phyloP scores from a whole-genome alignment of 2,888 invertebrate genomes.

The Polydrusus pterygomalis region DNA sequence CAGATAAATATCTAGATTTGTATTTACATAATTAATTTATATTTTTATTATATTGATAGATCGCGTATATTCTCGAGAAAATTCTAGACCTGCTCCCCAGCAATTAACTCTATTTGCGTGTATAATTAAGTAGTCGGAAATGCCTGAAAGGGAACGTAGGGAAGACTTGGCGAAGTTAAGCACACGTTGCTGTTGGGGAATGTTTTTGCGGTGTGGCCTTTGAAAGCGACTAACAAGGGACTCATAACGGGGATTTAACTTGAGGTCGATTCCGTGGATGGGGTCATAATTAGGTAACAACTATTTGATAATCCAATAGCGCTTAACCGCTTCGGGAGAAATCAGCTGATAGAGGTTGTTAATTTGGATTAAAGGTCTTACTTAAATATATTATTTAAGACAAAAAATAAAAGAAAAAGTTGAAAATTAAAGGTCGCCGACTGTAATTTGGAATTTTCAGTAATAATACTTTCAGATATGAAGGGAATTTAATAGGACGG shows the following conservation, averaged over 20 bases:
- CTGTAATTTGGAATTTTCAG: no score
- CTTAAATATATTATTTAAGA: no score
- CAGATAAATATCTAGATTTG: no score
- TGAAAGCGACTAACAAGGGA: slow-evolving; percentile 12
- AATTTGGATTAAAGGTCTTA: neutral
- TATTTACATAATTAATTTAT: no score
- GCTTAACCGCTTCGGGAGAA: neutral
- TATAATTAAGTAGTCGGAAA: slow-evolving; percentile 28
- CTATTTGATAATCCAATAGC: slow-evolving; percentile 3
- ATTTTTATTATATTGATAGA: no score
- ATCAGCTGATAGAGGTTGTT: neutral
- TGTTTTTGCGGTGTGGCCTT: slow-evolving; percentile 36
- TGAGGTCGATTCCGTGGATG: slow-evolving; percentile 25
- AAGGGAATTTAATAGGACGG: no score
- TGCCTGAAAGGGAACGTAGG: slow-evolving; percentile 17
- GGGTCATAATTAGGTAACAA: slow-evolving; percentile 18
- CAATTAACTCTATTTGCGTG: slow-evolving; percentile 32
- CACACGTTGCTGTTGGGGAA: slow-evolving; percentile 28
- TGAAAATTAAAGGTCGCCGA: no score
- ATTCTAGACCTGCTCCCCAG: neutral
- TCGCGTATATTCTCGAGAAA: slow-evolving; percentile 1
- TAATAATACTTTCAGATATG: no score
- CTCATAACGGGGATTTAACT: slow-evolving; percentile 23
- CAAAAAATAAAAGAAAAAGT: no score
- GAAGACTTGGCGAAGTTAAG: slow-evolving; percentile 10